Evolutionary conservation across 1,140 invertebrate species (phyloP), one percentile per base, ranked within the genome.

Genomic region (Pseudomyrmex pallidus): DNA sequence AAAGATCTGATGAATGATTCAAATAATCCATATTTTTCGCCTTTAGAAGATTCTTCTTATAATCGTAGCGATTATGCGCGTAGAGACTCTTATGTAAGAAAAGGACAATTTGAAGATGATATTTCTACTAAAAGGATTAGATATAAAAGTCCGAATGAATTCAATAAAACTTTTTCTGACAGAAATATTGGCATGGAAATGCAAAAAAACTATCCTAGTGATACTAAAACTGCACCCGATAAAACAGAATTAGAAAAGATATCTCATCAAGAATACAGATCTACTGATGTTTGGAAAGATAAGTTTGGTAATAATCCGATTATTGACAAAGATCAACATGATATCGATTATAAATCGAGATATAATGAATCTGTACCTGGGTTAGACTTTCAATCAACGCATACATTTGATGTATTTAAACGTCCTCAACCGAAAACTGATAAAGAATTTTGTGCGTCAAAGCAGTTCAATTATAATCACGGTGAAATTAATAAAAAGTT

Each of bases 401-500:
- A 56, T 25, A 15, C 12, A 2, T 35, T 86, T 25, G 61, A 35
- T 25, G 48, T 83, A 48, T 78, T 83, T 5, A 88, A 86, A 25
- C 78, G 61, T 10, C 9, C 74, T 50, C 62, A 10, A 17, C 25
- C 0, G 46, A 88, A 13, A 56, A 25, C 25, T 62, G 35, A n/a
- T 46, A 64, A 88, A 48, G 92, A 94, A 12, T 94, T 94, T 67
- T 90, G 90, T 20, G 90, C 90, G 8, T 87, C 90, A 13, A 93
- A 91, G 56, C 93, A 94, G 63, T 94, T 93, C 46, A 94, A 94
- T 90, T 94, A 94, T 70, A 94, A 94, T 88, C 94, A 94, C 64
- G 92, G 91, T 7, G 72, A 70, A 1, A 56, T 80, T 25, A 86
- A 92, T n/a, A 87, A 90, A 44, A 87, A 85, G 48, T 85, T 90